Percentiles rank a stretch among this genome's conserved stretches.
phyloP scores from a whole-genome alignment of 2,113 vertebrate species.

The Carassius gibelio region DNA sequence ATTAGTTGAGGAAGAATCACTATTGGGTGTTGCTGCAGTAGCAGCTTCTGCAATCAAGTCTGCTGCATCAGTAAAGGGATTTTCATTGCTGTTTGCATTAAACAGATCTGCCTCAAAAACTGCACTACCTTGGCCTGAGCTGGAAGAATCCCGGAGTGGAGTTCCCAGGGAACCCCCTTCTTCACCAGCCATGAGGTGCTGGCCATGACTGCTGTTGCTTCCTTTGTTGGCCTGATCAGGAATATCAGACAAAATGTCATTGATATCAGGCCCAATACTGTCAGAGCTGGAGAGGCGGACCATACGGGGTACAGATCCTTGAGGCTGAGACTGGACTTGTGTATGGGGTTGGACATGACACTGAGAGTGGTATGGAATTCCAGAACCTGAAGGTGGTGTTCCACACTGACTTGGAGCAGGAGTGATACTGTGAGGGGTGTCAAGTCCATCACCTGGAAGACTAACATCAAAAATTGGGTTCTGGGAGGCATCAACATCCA shows the following conservation, averaged over 20 bases:
- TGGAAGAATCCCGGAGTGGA: slow-evolving; percentile 94
- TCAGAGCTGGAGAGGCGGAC: slow-evolving; percentile 94
- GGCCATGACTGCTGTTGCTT: slow-evolving; percentile 68
- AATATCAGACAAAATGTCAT: slow-evolving; percentile 94
- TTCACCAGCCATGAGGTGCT: slow-evolving; percentile 78
- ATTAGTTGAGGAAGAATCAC: slow-evolving; percentile 91
- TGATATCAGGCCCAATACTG: slow-evolving; percentile 94
- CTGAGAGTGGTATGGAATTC: slow-evolving; percentile 72
- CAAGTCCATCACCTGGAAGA: slow-evolving; percentile 89
- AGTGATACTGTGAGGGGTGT: slow-evolving; percentile 93
- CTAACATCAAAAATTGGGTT: slow-evolving; percentile 98
- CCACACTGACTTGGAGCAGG: slow-evolving; percentile 96
- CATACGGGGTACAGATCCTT: slow-evolving; percentile 84
- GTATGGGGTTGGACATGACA: slow-evolving; percentile 72
- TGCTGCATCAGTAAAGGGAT: slow-evolving; percentile 91
- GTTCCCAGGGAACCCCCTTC: slow-evolving; percentile 90
- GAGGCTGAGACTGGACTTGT: slow-evolving; percentile 73
- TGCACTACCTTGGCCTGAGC: slow-evolving; percentile 93
- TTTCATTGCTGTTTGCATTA: slow-evolving; percentile 89
- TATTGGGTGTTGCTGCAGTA: slow-evolving; percentile 87
- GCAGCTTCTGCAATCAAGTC: slow-evolving; percentile 93
- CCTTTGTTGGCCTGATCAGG: slow-evolving; percentile 93
- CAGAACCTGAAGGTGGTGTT: slow-evolving; percentile 84
- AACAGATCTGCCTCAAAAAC: slow-evolving; percentile 97
- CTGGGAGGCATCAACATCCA: slow-evolving; percentile 95